Conservation (phyloP, 2,113 vertebrate species). For the Diphyllodes magnificus region DNA sequence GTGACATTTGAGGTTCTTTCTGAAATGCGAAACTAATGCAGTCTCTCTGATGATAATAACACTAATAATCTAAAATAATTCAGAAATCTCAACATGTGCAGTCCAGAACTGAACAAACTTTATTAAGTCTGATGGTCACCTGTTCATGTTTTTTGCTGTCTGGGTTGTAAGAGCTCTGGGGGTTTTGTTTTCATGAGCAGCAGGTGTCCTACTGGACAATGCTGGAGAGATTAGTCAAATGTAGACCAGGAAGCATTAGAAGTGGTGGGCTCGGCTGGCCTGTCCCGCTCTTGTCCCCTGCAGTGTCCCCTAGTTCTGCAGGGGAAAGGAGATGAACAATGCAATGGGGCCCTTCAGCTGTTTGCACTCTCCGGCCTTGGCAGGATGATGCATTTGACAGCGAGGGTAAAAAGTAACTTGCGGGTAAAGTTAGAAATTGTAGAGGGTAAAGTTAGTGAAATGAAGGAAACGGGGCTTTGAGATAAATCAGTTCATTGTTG, state of each 20-base stretch:
- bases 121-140: neutral
- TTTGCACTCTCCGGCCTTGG: rapidly evolving
- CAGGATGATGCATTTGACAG: rapidly evolving
- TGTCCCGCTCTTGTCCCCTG: neutral
- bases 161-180: neutral
- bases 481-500: neutral
- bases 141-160: neutral
- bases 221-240: neutral
- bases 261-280: rapidly evolving
- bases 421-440: neutral
- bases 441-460: neutral
- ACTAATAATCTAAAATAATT: neutral
- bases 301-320: neutral
- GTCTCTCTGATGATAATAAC: neutral
- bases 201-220: neutral
- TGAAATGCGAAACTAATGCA: neutral
- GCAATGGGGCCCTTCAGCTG: rapidly evolving
- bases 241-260: neutral
- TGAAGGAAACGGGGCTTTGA: neutral
- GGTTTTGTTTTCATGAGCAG: slow-evolving; percentile 15
- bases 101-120: neutral
- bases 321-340: neutral
- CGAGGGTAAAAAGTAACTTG: neutral
- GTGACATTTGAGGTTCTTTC: neutral
- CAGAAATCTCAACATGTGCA: neutral